Evolutionary conservation across 2,113 vertebrate genomes (phyloP).

Genomic region (Lasiurus cinereus): DNA sequence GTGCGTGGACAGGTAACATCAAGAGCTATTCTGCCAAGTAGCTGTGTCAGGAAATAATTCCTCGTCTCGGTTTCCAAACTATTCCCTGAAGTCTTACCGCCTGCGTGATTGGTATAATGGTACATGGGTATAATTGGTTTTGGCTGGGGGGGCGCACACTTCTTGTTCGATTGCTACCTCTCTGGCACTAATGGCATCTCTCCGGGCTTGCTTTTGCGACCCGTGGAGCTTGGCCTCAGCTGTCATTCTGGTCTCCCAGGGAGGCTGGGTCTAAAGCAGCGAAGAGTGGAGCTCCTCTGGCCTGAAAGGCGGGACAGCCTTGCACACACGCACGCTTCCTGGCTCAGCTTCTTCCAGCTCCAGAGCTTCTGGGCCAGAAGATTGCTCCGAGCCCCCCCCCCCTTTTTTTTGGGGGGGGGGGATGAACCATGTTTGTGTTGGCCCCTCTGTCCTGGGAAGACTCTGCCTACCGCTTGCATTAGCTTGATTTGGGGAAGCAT

Average conservation of each 20-base stretch:
- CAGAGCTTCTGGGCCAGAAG: neutral
- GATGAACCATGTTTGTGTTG: conserved; percentile 46
- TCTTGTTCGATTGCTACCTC: neutral
- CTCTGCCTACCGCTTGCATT: conserved; percentile 21
- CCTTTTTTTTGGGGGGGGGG: neutral
- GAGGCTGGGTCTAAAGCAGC: neutral
- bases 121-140: neutral
- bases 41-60: neutral
- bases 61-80: neutral
- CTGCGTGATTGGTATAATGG: neutral
- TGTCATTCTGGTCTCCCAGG: neutral
- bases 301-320: neutral
- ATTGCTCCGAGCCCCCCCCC: neutral
- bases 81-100: neutral
- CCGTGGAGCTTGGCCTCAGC: neutral
- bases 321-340: neutral
- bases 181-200: neutral
- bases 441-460: neutral
- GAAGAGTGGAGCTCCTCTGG: neutral
- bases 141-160: neutral
- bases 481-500: conserved; percentile 62
- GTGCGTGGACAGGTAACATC: neutral
- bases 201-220: neutral
- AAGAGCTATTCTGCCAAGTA: neutral
- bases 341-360: neutral